These are phyloP conservation scores for Stictocephala bisonia DNA, from an alignment of 2,888 invertebrate species.

Conservation along the genomic window DNA sequence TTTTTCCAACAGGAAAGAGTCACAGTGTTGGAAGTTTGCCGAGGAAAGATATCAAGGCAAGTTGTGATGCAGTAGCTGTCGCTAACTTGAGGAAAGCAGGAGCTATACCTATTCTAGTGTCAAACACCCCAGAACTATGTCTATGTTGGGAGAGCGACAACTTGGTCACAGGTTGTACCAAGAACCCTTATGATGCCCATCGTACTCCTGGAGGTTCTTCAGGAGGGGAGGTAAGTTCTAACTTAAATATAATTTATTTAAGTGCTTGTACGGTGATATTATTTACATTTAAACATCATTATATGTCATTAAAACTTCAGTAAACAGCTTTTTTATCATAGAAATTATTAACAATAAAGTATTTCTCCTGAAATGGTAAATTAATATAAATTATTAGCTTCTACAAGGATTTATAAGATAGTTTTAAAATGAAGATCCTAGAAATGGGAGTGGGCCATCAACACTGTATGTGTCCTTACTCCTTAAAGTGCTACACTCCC, in stretches of 20 bases:
- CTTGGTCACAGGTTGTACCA: slow-evolving; percentile 79
- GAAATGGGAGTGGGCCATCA: no score
- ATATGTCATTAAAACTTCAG: no score
- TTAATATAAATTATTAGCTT: no score
- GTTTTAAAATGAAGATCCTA: no score
- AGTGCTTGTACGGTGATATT: no score
- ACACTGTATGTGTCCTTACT: no score
- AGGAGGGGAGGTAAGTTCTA: slow-evolving; percentile 79
- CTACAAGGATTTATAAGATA: no score
- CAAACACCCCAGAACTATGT: slow-evolving; percentile 90
- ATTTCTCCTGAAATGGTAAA: no score
- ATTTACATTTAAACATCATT: no score
- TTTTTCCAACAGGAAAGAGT: slow-evolving; percentile 48
- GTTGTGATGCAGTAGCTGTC: slow-evolving; percentile 76
- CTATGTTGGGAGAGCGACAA: slow-evolving; percentile 89
- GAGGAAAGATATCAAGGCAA: slow-evolving; percentile 48
- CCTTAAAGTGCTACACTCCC: no score
- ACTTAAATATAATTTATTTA: background rate
- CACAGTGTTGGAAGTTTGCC: slow-evolving; percentile 49
- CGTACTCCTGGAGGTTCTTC: slow-evolving; percentile 88
- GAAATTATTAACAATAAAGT: no score
- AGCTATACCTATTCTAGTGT: slow-evolving; percentile 83
- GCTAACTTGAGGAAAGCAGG: slow-evolving; percentile 74
- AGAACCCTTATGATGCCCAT: slow-evolving; percentile 84
- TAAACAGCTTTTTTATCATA: no score